Percentiles rank a stretch among this genome's conserved stretches.
phyloP scores from a whole-genome alignment of 2,797 vertebrate species.

The Pangasius krempfi region DNA sequence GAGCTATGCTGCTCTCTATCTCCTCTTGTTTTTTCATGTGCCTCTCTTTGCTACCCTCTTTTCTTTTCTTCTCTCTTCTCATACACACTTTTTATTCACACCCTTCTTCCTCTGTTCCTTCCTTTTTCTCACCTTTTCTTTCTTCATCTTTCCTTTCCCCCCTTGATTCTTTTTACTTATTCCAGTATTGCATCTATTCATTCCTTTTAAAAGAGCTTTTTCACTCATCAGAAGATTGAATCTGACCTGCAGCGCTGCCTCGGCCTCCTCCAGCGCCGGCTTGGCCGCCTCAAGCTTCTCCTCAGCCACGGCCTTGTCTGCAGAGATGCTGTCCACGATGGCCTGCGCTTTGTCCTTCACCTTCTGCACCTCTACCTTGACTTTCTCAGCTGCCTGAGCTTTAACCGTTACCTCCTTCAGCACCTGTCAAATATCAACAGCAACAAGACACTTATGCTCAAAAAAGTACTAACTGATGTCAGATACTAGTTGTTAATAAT shows the following conservation, averaged over 20 bases:
- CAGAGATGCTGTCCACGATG: conserved; percentile 91
- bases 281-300: conserved; percentile 88
- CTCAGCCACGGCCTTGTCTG: conserved; percentile 89
- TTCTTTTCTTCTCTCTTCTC: not conserved
- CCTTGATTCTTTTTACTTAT: not conserved
- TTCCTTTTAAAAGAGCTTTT: not conserved
- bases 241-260: conserved; percentile 86
- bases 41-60: not conserved
- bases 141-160: not conserved
- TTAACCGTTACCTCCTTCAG: conserved; percentile 94
- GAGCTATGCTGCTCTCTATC: not conserved
- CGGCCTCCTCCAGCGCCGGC: conserved; percentile 91
- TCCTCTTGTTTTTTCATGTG: not conserved
- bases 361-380: conserved; percentile 94
- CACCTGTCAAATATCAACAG: conserved; percentile 74
- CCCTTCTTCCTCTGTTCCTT: not conserved
- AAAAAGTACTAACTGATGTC: not conserved
- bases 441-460: not conserved
- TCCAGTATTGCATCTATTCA: not conserved
- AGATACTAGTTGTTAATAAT: not conserved
- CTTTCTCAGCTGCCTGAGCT: conserved; percentile 91
- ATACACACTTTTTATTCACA: not conserved
- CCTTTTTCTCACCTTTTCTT: not conserved
- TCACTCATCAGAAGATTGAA: not conserved
- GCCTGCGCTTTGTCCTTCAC: conserved; percentile 96